A percentile compares a stretch with the other conserved stretches of the same genome.
Conservation (phyloP, 2,113 vertebrate species). For the Gambusia holbrooki region DNA sequence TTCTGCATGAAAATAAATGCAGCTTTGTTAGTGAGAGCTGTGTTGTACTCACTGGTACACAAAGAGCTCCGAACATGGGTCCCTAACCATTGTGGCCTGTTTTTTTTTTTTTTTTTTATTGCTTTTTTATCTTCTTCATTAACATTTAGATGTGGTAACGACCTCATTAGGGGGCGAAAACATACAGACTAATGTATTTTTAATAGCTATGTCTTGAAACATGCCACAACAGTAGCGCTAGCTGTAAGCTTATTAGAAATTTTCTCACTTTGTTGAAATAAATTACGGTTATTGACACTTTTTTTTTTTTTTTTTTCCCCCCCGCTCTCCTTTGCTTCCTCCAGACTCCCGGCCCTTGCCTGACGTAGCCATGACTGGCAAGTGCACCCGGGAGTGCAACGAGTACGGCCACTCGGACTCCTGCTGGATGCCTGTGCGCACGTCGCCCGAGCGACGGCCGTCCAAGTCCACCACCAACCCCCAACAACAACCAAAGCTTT, state of each 20-base stretch:
- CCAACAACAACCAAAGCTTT: constrained; percentile 97
- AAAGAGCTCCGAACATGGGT: constrained; percentile 21
- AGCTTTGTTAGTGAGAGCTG: constrained; percentile 35
- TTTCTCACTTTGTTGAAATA: constrained; percentile 32
- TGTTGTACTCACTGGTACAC: constrained; percentile 27
- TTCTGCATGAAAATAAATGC: constrained; percentile 71
- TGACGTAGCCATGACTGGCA: constrained; percentile 99
- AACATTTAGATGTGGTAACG: constrained; percentile 58
- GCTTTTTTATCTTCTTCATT: constrained; percentile 43
- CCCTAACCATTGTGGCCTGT: constrained; percentile 41
- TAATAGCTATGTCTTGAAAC: constrained; percentile 59
- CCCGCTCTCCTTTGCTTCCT: constrained; percentile 51
- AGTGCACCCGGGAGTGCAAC: constrained; percentile 97
- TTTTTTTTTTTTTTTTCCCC: background rate
- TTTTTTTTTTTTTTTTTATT: constrained; percentile 44
- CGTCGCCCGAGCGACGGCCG: constrained; percentile 94
- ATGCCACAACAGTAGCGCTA: constrained; percentile 58
- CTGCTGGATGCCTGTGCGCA: constrained; percentile 99
- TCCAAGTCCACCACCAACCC: constrained; percentile 82
- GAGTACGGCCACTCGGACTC: constrained; percentile 99
- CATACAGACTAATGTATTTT: constrained; percentile 50
- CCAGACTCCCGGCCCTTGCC: constrained; percentile 98
- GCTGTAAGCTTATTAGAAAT: constrained; percentile 22
- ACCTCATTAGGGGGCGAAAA: constrained; percentile 44
- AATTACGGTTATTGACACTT: constrained; percentile 42